These are phyloP conservation scores for Rhamnusium bicolor DNA, from an alignment of 2,888 invertebrate genomes.

Conservation along the genomic window DNA sequence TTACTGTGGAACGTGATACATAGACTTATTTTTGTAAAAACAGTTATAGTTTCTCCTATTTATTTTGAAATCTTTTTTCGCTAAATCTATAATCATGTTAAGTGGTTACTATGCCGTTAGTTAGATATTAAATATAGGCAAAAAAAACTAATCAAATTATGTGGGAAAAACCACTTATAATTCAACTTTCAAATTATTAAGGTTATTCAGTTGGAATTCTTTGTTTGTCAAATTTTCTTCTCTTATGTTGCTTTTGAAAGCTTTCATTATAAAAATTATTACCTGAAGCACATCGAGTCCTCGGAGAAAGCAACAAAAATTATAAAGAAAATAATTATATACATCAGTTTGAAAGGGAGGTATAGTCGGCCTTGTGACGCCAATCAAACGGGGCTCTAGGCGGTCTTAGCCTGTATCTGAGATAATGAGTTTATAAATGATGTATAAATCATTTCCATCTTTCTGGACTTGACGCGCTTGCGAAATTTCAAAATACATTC, in stretches of 20 bases:
- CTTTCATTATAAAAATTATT: slow-evolving; percentile 63
- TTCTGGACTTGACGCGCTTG: slow-evolving; percentile 58
- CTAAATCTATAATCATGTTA: too few species aligned
- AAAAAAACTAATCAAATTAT: too few species aligned
- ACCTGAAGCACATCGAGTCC: slow-evolving; percentile 56
- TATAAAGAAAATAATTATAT: slow-evolving; percentile 66
- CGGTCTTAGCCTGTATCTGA: slow-evolving; percentile 66
- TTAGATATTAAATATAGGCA: too few species aligned
- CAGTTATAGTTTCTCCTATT: too few species aligned
- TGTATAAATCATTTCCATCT: slow-evolving; percentile 70
- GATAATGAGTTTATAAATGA: slow-evolving; percentile 73
- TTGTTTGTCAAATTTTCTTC: slow-evolving; percentile 56
- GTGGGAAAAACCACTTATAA: not conserved
- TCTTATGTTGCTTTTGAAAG: slow-evolving; percentile 47
- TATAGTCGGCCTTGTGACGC: slow-evolving; percentile 69
- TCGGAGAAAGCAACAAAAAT: slow-evolving; percentile 56
- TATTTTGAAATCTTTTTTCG: too few species aligned
- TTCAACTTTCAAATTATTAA: not conserved
- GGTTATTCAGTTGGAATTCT: slow-evolving; percentile 12
- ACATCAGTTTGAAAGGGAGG: slow-evolving; percentile 64
- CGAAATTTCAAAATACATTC: slow-evolving; percentile 58
- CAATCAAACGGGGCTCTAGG: slow-evolving; percentile 69
- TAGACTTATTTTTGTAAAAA: too few species aligned
- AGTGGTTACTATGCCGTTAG: too few species aligned
- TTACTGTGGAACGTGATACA: too few species aligned